A percentile compares a stretch with the other conserved stretches of the same genome.
phyloP scores from a whole-genome alignment of 1,140 invertebrate genomes.

The Orussus abietinus region DNA sequence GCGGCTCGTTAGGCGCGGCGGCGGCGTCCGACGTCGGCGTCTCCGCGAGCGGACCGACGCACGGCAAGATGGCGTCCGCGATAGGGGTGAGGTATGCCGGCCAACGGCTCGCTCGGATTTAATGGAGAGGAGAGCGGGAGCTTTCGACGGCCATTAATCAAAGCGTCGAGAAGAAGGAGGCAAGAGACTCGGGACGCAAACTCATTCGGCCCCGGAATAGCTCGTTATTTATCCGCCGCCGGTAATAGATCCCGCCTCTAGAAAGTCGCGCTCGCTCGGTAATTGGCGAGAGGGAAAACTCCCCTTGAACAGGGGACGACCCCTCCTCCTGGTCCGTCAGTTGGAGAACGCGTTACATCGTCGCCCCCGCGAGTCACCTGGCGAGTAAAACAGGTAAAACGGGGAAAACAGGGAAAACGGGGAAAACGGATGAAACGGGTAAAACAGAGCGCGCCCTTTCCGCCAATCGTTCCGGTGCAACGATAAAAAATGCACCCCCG shows the following conservation, averaged over 20 bases:
- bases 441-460: too few relatives aligned
- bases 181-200: constrained; percentile 22
- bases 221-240: constrained; percentile 40
- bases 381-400: too few relatives aligned
- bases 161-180: constrained; percentile 4
- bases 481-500: too few relatives aligned
- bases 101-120: constrained; percentile 26
- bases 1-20: constrained; percentile 27
- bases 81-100: constrained; percentile 32
- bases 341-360: too few relatives aligned
- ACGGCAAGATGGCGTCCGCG: constrained; percentile 26
- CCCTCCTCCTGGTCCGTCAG: too few relatives aligned
- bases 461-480: too few relatives aligned
- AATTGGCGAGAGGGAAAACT: constrained; percentile 29
- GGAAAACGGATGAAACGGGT: constrained; percentile 10
- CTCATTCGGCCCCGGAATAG: constrained; percentile 36
- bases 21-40: constrained; percentile 23
- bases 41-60: constrained; percentile 22
- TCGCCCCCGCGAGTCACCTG: too few relatives aligned
- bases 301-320: too few relatives aligned
- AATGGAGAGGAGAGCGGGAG: constrained; percentile 31
- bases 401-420: too few relatives aligned
- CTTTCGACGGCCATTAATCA: constrained; percentile 38
- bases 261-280: constrained; percentile 30
- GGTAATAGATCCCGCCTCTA: constrained; percentile 36